A percentile compares a stretch with the other conserved stretches of the same genome.
Conservation (phyloP, 2,888 invertebrate genomes). For the Dendrolimus houi region DNA sequence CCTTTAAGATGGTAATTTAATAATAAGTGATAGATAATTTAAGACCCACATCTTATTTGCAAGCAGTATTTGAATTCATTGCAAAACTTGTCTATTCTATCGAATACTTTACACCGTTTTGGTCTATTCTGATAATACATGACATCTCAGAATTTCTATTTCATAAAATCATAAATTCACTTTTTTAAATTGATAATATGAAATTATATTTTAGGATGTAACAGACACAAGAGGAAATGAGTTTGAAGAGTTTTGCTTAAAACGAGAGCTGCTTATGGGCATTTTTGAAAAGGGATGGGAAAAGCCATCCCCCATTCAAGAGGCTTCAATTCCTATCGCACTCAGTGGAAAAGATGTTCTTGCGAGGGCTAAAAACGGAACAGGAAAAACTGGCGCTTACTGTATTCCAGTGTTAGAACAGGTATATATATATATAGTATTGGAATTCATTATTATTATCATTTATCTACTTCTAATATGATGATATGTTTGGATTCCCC, state of each 20-base stretch:
- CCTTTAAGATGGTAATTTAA: too few species aligned
- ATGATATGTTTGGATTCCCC: constrained; percentile 73
- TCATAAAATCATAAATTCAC: too few species aligned
- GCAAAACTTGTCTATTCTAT: too few species aligned
- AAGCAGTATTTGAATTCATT: too few species aligned
- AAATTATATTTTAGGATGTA: constrained; percentile 86
- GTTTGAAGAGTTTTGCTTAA: constrained; percentile 99
- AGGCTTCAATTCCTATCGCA: constrained; percentile 98
- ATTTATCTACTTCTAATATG: constrained; percentile 20
- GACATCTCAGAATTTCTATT: too few species aligned
- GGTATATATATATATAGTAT: constrained; percentile 31
- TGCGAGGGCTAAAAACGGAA: constrained; percentile 99
- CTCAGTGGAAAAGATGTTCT: constrained; percentile 98
- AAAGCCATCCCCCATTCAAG: constrained; percentile 99
- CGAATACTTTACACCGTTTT: too few species aligned
- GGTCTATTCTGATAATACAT: too few species aligned
- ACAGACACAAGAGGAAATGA: constrained; percentile 99
- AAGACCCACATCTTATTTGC: too few species aligned
- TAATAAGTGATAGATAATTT: too few species aligned
- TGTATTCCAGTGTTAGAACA: constrained; percentile 99
- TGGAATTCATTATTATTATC: background rate
- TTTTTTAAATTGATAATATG: background rate
- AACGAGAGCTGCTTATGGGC: constrained; percentile 98
- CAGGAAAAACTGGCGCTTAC: constrained; percentile 99
- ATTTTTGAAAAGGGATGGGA: constrained; percentile 99